Percentiles rank a stretch among this genome's conserved stretches.
Conservation (phyloP, 1,140 invertebrate species). For the Frieseomelitta varia region DNA sequence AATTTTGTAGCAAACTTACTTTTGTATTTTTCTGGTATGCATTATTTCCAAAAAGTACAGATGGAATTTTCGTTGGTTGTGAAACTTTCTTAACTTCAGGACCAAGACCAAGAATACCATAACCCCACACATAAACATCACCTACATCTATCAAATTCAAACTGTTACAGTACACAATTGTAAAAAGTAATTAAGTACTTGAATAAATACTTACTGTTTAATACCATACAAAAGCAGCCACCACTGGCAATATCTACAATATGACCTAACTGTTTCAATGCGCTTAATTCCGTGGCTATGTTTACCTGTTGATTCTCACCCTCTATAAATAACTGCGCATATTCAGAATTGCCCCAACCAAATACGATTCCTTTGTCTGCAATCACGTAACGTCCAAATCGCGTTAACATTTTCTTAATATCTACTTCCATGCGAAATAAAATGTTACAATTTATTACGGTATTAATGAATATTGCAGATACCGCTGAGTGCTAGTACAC, state of each 20-base stretch:
- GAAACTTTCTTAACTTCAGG: conserved; percentile 87
- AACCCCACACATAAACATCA: conserved; percentile 96
- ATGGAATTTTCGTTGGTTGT: conserved; percentile 88
- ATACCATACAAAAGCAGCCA: conserved; percentile 92
- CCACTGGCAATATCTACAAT: conserved; percentile 92
- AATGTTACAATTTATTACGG: conserved; percentile 18
- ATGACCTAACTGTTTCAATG: conserved; percentile 86
- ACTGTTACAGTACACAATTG: conserved; percentile 39
- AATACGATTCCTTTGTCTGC: conserved; percentile 95
- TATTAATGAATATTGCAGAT: conserved; percentile 62
- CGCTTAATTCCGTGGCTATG: conserved; percentile 86
- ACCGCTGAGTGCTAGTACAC: conserved; percentile 95
- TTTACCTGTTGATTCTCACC: conserved; percentile 84
- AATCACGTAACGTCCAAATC: conserved; percentile 40
- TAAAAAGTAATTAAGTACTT: conserved; percentile 6
- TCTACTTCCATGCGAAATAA: neutral
- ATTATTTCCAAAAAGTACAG: conserved; percentile 92
- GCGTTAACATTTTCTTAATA: neutral
- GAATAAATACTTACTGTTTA: conserved; percentile 86
- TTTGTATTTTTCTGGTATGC: conserved; percentile 88
- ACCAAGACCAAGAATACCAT: conserved; percentile 94
- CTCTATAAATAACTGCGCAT: conserved; percentile 88
- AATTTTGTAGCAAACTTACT: conserved; percentile 78
- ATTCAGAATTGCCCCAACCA: conserved; percentile 99
- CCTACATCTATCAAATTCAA: conserved; percentile 86